These are phyloP conservation scores for Melieria crassipennis DNA, from an alignment of 2,888 invertebrate genomes.

Conservation along the genomic window DNA sequence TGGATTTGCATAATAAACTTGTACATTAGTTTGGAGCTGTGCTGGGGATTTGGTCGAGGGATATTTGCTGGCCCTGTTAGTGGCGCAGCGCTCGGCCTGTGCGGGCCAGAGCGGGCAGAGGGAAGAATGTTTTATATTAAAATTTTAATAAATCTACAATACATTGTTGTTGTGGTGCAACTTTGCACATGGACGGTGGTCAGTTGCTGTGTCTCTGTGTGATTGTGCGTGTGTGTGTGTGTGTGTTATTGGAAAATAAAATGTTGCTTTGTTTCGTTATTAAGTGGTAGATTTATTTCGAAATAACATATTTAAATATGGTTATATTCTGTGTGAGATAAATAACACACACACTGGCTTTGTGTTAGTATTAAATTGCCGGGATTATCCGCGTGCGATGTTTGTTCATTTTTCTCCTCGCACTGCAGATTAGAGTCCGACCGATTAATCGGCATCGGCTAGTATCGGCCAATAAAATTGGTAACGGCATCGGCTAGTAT, in stretches of 20 bases:
- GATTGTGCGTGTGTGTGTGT: neutral
- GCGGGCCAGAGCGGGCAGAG: no score
- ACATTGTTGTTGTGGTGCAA: neutral
- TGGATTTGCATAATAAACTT: constrained; percentile 58
- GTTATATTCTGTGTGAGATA: constrained; percentile 5
- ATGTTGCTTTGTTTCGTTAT: constrained; percentile 25
- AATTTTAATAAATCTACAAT: constrained; percentile 26
- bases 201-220: neutral
- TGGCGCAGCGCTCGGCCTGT: no score
- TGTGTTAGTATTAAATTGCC: constrained; percentile 29
- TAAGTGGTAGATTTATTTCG: constrained; percentile 25
- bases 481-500: no score
- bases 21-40: constrained; percentile 45
- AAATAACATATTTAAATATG: no score
- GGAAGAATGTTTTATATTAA: constrained; percentile 15
- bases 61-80: no score
- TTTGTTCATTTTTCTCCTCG: neutral
- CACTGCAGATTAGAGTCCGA: no score
- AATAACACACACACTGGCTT: constrained; percentile 23
- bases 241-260: constrained; percentile 25
- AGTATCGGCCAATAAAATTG: no score
- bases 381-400: constrained; percentile 17
- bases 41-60: constrained; percentile 44
- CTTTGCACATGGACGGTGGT: no score
- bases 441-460: no score